Conservation (phyloP, 2,888 invertebrate species). For the Lasioglossum marginatum region DNA sequence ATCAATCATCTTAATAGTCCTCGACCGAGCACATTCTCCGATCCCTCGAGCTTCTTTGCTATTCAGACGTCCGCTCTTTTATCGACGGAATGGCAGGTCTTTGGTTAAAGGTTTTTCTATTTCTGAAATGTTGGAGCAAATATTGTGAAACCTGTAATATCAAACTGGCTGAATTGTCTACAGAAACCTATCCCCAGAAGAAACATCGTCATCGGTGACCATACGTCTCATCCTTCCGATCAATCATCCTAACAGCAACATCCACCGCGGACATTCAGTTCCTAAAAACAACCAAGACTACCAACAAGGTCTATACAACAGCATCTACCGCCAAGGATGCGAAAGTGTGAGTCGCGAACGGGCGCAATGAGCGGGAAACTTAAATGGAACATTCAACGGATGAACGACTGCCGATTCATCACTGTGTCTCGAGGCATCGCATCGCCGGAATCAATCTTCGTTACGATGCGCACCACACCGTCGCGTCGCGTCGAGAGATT, state of each 20-base stretch:
- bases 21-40: constrained; percentile 4
- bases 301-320: not conserved
- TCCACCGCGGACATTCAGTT: not conserved
- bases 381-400: constrained; percentile 55
- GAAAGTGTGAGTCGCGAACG: not conserved
- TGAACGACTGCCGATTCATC: constrained; percentile 52
- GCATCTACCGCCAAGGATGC: not conserved
- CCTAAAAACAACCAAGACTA: not conserved
- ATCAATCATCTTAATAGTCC: constrained; percentile 45
- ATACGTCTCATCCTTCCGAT: not conserved
- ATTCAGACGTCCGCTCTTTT: not conserved
- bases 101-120: not conserved
- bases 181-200: not conserved
- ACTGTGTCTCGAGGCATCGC: constrained; percentile 31
- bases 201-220: not conserved
- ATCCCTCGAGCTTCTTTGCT: not conserved
- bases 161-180: not conserved
- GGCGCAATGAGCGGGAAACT: constrained; percentile 38
- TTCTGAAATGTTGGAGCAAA: not conserved
- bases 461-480: constrained; percentile 27
- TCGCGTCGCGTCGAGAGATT: constrained; percentile 18
- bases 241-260: not conserved
- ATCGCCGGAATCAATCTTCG: constrained; percentile 54
- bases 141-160: not conserved
- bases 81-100: not conserved